phyloP scores from a whole-genome alignment of 2,113 vertebrate species.

The Taxidea taxus region DNA sequence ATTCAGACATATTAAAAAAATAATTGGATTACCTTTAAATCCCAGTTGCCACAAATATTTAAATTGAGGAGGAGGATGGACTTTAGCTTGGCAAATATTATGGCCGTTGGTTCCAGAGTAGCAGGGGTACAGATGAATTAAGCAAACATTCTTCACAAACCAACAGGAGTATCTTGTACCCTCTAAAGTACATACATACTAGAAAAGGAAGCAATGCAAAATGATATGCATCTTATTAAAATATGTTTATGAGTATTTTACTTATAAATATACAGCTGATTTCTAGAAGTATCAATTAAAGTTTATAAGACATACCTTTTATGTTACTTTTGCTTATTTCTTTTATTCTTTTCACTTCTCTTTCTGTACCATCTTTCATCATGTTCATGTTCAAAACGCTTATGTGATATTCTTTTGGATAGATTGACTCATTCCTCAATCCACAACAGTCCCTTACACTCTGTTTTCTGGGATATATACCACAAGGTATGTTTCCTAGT shows the following conservation, averaged over 20 bases:
- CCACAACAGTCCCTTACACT: not conserved
- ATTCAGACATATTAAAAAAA: not conserved
- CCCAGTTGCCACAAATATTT: slow-evolving; percentile 79
- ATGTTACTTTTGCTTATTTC: not conserved
- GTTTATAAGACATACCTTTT: not conserved
- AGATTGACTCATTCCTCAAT: not conserved
- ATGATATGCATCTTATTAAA: not conserved
- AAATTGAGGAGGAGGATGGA: slow-evolving; percentile 70
- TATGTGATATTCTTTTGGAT: not conserved
- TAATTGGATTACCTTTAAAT: slow-evolving; percentile 83
- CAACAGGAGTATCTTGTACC: slow-evolving; percentile 85
- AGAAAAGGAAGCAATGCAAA: slow-evolving; percentile 37
- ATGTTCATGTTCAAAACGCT: slow-evolving; percentile 22
- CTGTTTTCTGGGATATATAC: not conserved
- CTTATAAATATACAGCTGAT: not conserved
- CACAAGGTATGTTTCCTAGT: slow-evolving; percentile 62
- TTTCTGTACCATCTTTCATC: not conserved
- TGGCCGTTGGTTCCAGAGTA: slow-evolving; percentile 82
- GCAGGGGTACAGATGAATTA: slow-evolving; percentile 81
- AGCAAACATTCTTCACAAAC: slow-evolving; percentile 82
- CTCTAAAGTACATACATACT: slow-evolving; percentile 85
- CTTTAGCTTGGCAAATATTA: slow-evolving; percentile 76
- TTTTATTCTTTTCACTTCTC: not conserved
- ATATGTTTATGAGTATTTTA: not conserved
- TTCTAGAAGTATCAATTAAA: not conserved